Evolutionary conservation across 2,888 invertebrate genomes (phyloP).

Genomic region (Leptodirus hochenwartii): DNA sequence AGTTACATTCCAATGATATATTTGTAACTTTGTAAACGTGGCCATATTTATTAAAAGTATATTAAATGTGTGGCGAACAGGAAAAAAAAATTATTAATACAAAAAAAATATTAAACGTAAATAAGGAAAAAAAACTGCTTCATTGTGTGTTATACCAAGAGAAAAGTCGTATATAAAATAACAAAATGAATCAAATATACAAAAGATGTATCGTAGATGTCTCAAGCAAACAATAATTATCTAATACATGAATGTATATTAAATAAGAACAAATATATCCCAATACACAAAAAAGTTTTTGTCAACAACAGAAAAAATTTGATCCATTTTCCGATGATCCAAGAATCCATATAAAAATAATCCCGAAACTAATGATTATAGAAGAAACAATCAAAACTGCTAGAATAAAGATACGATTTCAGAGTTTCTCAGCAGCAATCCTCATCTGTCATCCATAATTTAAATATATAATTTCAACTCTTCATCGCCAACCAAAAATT

Average conservation of each 20-base stretch:
- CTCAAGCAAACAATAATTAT: slow-evolving; percentile 28
- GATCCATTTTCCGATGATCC: too few species aligned
- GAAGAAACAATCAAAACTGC: too few species aligned
- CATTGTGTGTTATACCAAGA: slow-evolving; percentile 24
- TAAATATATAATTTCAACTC: too few species aligned
- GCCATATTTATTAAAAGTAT: background rate
- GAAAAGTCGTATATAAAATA: slow-evolving; percentile 11
- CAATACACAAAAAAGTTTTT: too few species aligned
- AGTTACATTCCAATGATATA: slow-evolving; percentile 12
- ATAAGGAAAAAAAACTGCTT: slow-evolving; percentile 17
- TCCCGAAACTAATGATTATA: too few species aligned
- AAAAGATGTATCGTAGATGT: slow-evolving; percentile 27
- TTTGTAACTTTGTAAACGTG: slow-evolving; percentile 8
- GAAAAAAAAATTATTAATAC: slow-evolving; percentile 3
- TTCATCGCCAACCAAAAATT: too few species aligned
- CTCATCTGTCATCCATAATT: too few species aligned
- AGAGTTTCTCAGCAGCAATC: too few species aligned
- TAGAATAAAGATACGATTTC: too few species aligned
- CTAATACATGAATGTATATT: slow-evolving; percentile 29
- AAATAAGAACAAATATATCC: slow-evolving; percentile 19
- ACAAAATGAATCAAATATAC: slow-evolving; percentile 24
- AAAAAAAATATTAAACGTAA: slow-evolving; percentile 14
- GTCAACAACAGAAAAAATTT: too few species aligned
- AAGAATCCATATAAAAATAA: too few species aligned
- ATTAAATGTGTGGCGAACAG: background rate